These are phyloP conservation scores for Morpho helenor DNA, from an alignment of 2,888 invertebrate genomes.

Conservation along the genomic window DNA sequence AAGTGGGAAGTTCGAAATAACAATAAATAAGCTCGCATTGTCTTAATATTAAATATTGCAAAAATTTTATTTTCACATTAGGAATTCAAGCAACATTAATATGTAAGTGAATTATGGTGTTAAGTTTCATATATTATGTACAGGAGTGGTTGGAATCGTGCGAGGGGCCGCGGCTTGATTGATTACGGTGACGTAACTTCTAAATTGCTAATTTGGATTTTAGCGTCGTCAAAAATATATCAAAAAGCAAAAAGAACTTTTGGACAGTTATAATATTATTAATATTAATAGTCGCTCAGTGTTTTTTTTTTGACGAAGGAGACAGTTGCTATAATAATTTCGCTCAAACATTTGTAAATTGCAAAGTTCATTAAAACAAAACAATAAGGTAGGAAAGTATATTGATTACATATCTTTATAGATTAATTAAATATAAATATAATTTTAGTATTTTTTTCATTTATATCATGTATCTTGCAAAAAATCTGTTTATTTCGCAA, in stretches of 20 bases:
- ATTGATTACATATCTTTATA: no score
- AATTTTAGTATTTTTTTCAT: no score
- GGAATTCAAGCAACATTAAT: background rate
- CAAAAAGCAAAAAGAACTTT: slow-evolving; percentile 28
- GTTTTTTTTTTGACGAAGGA: no score
- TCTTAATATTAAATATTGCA: background rate
- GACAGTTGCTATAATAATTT: no score
- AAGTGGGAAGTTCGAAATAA: no score
- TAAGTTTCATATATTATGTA: slow-evolving; percentile 56
- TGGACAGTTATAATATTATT: no score
- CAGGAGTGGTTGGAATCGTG: slow-evolving; percentile 31
- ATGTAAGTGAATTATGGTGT: slow-evolving; percentile 32
- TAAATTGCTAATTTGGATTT: slow-evolving; percentile 40
- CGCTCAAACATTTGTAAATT: background rate
- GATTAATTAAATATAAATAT: no score
- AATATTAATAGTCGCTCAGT: no score
- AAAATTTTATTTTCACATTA: background rate
- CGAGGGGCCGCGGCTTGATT: slow-evolving; percentile 40
- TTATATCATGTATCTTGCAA: no score
- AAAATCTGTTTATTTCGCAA: no score
- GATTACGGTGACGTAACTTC: slow-evolving; percentile 41
- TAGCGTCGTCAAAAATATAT: slow-evolving; percentile 15
- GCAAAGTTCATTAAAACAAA: background rate
- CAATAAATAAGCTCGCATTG: no score
- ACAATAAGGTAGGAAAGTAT: no score